Conservation (phyloP, 2,797 vertebrate species). For the Psittacula derbiana region DNA sequence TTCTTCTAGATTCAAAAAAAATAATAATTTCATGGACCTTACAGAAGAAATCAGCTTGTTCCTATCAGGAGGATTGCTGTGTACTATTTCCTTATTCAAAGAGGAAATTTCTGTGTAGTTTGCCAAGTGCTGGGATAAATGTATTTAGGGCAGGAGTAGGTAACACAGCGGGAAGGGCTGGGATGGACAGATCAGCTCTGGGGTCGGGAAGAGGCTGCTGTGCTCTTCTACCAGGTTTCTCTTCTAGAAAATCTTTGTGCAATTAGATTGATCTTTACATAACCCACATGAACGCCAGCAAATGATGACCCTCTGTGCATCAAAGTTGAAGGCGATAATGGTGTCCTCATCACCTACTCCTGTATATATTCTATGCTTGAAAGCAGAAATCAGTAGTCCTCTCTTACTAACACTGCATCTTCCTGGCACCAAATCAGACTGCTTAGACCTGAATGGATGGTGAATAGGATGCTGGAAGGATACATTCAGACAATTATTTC, state of each 20-base stretch:
- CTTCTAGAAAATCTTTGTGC: neutral
- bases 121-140: neutral
- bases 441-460: neutral
- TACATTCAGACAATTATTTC: neutral
- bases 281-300: neutral
- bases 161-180: neutral
- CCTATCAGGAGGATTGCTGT: neutral
- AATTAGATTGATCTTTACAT: neutral
- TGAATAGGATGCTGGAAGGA: neutral
- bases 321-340: neutral
- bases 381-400: neutral
- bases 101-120: neutral
- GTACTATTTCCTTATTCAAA: neutral
- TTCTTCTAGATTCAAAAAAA: neutral
- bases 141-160: too few species aligned
- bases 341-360: neutral
- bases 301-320: too few species aligned
- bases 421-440: neutral
- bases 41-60: neutral
- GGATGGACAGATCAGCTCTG: neutral
- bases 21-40: neutral
- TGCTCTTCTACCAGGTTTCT: neutral
- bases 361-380: neutral
- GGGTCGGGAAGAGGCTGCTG: neutral
- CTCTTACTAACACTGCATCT: neutral